Conservation (phyloP, 1,140 invertebrate species). For the Venustaconcha ellipsiformis region DNA sequence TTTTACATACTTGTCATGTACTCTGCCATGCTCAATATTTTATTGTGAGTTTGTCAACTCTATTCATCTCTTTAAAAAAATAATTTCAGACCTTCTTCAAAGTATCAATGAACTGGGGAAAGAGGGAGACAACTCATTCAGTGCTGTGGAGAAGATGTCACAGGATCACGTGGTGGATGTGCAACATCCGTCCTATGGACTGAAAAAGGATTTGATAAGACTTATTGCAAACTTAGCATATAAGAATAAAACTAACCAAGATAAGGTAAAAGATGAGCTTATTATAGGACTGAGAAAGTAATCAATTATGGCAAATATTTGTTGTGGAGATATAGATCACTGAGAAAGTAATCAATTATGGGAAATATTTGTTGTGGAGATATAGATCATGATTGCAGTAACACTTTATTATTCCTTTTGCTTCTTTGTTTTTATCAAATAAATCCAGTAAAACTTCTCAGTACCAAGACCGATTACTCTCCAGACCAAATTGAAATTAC, state of each 20-base stretch:
- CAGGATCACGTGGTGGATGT: constrained; percentile 11
- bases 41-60: no score
- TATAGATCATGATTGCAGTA: no score
- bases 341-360: not conserved
- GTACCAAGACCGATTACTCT: no score
- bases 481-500: no score
- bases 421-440: no score
- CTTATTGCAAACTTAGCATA: constrained; percentile 26
- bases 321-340: no score
- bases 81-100: constrained; percentile 15
- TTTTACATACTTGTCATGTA: no score
- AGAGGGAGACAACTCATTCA: constrained; percentile 21
- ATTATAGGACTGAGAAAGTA: not conserved
- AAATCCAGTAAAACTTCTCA: no score
- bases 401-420: no score
- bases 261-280: constrained; percentile 13
- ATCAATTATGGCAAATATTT: not conserved
- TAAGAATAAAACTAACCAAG: constrained; percentile 19
- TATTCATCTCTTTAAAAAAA: no score
- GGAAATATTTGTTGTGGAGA: no score
- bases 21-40: no score
- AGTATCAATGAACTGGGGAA: constrained; percentile 16
- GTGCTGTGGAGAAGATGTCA: constrained; percentile 18
- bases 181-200: constrained; percentile 27
- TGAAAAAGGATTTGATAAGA: constrained; percentile 29